A percentile compares a stretch with the other conserved stretches of the same genome.
Evolutionary conservation across 2,113 vertebrate species (phyloP).

Genomic region (Martes martes): DNA sequence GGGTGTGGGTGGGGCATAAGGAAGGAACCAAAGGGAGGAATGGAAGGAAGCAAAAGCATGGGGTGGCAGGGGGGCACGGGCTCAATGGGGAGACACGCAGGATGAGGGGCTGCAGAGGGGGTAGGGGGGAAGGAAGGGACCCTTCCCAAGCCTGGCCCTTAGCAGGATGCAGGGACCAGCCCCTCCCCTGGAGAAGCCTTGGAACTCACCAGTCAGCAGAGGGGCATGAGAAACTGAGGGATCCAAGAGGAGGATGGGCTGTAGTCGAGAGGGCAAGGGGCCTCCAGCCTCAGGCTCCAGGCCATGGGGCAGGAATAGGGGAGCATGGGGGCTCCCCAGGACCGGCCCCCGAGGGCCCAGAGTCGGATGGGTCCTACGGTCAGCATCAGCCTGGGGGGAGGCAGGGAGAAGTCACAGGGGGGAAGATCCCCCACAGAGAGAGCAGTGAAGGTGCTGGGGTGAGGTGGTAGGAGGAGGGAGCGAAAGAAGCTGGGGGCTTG

Average conservation of each 20-base stretch:
- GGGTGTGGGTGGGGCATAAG: not conserved
- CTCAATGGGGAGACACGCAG: not conserved
- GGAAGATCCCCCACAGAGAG: not conserved
- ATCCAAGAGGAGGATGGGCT: conserved; percentile 92
- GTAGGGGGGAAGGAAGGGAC: not conserved
- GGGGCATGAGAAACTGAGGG: conserved; percentile 88
- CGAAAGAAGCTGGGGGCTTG: not conserved
- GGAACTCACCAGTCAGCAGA: conserved; percentile 85
- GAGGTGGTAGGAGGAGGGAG: conserved; percentile 38
- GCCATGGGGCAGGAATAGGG: conserved; percentile 86
- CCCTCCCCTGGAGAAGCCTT: not conserved
- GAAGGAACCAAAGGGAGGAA: not conserved
- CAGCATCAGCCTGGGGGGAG: conserved; percentile 85
- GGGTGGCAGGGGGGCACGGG: not conserved
- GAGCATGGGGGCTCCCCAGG: conserved; percentile 77
- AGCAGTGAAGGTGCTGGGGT: not conserved
- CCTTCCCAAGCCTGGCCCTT: not conserved
- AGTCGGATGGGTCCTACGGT: conserved; percentile 78
- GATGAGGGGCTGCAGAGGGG: not conserved
- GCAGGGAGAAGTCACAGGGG: not conserved
- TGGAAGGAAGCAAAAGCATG: not conserved
- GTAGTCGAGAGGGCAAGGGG: conserved; percentile 84
- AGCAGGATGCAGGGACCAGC: not conserved
- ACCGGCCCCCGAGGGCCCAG: conserved; percentile 84
- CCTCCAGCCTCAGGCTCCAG: conserved; percentile 88